Base-by-base conservation (phyloP, 2,888 invertebrate species). In the Eremobia ochroleuca region DNA sequence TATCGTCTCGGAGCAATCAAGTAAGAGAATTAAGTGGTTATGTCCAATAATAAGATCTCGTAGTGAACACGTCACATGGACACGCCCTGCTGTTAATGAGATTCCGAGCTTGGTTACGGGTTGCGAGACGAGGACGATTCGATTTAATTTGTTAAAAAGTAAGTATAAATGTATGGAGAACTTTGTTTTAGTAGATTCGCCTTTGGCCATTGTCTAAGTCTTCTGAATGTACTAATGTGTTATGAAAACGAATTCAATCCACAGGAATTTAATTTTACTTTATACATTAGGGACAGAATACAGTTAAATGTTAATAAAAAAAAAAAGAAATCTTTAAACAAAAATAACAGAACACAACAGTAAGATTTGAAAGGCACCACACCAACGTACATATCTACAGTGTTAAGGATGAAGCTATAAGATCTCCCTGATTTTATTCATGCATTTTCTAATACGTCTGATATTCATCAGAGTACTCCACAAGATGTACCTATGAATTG, bases 11-110 rank as follows among this genome's bases (percentile, higher is more conserved):
- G 70, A 82, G 84, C 86, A 88, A 88, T 88, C 82, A 88, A 88
- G 89, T 79, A 77, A 79, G 85, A 77, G 79, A 84, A 87, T 87
- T 82, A 83, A 85, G 87, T 79, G 89, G 85, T 88, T 87, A 88
- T 88, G 87, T 85, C 86, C 89, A 83, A 88, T 88, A 87, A 88
- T 88, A 85, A 87, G 89, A 87, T 83, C 87, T 85, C 72, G 73
- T 61, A 81, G 74, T 69, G 85, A 86, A 86, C 84, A 82, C 81
- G 81, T 85, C 86, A 87, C 76, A 78, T 64, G 77, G 79, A 82
- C 81, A 82, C 87, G 82, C 86, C 84, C 69, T 59, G 78, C 79
- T 82, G 87, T 82, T 88, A 87, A 88, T 88, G 89, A 87, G 86
- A 87, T 82, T 87, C 77, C 62, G 28, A 72, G 59, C 61, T 70